Percentiles rank a stretch among this genome's conserved stretches.
Evolutionary conservation across 2,797 vertebrate species (phyloP).

Genomic region (Malacoraja senta): DNA sequence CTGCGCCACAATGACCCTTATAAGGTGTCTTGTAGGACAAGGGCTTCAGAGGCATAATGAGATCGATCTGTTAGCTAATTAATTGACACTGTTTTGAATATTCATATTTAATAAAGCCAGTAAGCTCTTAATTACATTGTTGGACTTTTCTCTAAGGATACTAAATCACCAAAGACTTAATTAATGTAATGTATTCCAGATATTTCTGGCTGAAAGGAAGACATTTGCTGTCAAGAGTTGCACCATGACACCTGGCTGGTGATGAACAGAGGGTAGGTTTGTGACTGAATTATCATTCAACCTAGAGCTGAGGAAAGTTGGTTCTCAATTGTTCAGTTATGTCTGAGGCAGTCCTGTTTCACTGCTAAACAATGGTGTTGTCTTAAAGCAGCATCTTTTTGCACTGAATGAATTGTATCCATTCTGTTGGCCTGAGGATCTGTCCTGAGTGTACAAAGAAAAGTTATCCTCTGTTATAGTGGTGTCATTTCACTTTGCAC

Average conservation of each 20-base stretch:
- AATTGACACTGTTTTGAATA: conserved; percentile 99
- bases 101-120: conserved; percentile 94
- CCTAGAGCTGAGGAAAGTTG: conserved; percentile 62
- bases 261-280: conserved; percentile 73
- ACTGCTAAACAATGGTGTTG: not conserved
- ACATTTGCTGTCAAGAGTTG: conserved; percentile 88
- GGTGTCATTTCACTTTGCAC: not conserved
- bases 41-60: conserved; percentile 67
- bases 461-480: not conserved
- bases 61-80: conserved; percentile 83
- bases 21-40: conserved; percentile 77
- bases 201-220: conserved; percentile 80
- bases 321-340: conserved; percentile 47
- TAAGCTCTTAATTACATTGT: conserved; percentile 98
- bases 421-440: not conserved
- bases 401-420: not conserved
- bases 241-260: conserved; percentile 88
- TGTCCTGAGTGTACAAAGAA: not conserved
- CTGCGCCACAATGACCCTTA: conserved; percentile 74
- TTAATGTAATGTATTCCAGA: conserved; percentile 99
- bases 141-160: conserved; percentile 95
- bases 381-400: not conserved
- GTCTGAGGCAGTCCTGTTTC: not conserved
- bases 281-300: conserved; percentile 59
- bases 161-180: conserved; percentile 99